Base-by-base conservation (phyloP, 2,113 vertebrate genomes). In the Carassius carassius region DNA sequence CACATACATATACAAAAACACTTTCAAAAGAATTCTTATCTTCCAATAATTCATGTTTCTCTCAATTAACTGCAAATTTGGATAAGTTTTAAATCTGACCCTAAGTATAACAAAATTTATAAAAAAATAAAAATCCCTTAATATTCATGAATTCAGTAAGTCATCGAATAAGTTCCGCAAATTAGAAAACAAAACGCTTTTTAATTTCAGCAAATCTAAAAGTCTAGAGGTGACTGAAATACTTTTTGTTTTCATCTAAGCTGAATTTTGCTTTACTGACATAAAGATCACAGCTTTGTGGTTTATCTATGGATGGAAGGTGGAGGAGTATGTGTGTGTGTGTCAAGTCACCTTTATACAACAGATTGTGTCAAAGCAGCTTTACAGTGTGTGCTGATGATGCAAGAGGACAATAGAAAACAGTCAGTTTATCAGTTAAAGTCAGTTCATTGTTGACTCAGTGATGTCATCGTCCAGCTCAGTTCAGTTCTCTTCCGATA, bases 241-340 rank as follows among this genome's bases (percentile, higher is more conserved):
- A 41, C 23, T 17, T 76, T 76, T 49, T 19, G 47, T 32, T 19
- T 32, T 54, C 9, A 25, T 54, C 47, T 58, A 58, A 58, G 37
- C 0, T 35, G 17, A 35, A 58, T 19, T 41, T 72, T 72, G 49
- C 10, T 54, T 29, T 32, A 25, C 47, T 54, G 74, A 19, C 49
- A 32, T 54, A 32, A 74, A 19, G 25, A 76, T 32, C 49, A 54
- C 47, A 23, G 56, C 25, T 58, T 35, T 77, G 51, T 58, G 75
- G 2, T 60, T 60, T 60, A 78, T 78, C 51, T 58, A 60, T 47
- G n/a, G 72, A 75, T 75, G 41, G 72, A 23, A 14, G 72, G n/a
- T 75, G 13, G 44, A 51, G 44, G 37, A 47, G 44, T 47, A 12
- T 11, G 0, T 12, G 44, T 12, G 44, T 44, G 41, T 44, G 41